Percentiles rank a stretch among this genome's conserved stretches.
phyloP scores from a whole-genome alignment of 2,888 invertebrate genomes.

The Phlogophora meticulosa region DNA sequence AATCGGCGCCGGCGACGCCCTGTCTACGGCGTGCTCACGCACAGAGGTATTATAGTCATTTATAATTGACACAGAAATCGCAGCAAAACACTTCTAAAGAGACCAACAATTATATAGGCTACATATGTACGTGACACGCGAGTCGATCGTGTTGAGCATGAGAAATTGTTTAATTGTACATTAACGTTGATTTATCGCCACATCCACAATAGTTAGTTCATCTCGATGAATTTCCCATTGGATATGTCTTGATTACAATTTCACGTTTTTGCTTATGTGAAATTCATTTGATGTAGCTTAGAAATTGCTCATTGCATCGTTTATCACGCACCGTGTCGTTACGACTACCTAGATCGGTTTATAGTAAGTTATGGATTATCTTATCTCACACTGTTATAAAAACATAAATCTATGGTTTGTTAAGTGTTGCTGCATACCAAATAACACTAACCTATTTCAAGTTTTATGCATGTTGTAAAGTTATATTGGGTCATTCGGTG shows the following conservation, averaged over 20 bases:
- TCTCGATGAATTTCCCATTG: slow-evolving; percentile 70
- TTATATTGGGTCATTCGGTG: slow-evolving; percentile 77
- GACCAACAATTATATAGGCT: slow-evolving; percentile 38
- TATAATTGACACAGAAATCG: slow-evolving; percentile 48
- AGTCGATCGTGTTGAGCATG: slow-evolving; percentile 72
- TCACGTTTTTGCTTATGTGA: slow-evolving; percentile 66
- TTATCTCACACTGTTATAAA: slow-evolving; percentile 60
- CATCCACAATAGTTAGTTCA: slow-evolving; percentile 63
- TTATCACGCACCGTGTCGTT: slow-evolving; percentile 51
- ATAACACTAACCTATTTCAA: slow-evolving; percentile 71
- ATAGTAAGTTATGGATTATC: slow-evolving; percentile 43
- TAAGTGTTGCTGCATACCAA: slow-evolving; percentile 65
- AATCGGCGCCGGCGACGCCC: slow-evolving; percentile 53
- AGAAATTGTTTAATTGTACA: slow-evolving; percentile 76
- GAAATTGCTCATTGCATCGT: slow-evolving; percentile 56
- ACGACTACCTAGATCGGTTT: slow-evolving; percentile 36
- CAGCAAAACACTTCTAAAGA: slow-evolving; percentile 31
- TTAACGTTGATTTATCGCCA: slow-evolving; percentile 70
- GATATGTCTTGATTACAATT: slow-evolving; percentile 63
- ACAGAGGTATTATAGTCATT: slow-evolving; percentile 26
- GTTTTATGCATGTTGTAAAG: slow-evolving; percentile 78
- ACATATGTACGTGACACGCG: slow-evolving; percentile 65
- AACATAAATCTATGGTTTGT: slow-evolving; percentile 68
- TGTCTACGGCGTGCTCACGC: slow-evolving; percentile 44
- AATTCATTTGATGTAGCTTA: slow-evolving; percentile 58